These are phyloP conservation scores for Styela clava DNA, from an alignment of 23 tunicate species.

Conservation along the genomic window DNA sequence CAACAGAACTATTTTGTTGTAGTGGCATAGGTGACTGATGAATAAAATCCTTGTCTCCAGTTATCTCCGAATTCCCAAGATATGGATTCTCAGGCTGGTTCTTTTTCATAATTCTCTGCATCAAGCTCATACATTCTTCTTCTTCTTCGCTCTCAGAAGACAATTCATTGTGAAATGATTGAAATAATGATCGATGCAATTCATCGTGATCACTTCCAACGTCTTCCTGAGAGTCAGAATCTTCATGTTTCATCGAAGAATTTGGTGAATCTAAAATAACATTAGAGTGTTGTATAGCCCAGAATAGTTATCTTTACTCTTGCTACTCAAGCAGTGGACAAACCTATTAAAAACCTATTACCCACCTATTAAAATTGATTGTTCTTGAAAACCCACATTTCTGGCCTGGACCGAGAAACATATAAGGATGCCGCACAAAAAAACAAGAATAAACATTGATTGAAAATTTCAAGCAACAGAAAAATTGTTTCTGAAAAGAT, in stretches of 20 bases:
- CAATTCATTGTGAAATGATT: constrained; percentile 7
- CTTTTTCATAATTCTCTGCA: constrained; percentile 17
- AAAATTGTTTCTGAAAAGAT: no score
- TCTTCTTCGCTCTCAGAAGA: neutral
- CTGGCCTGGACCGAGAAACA: no score
- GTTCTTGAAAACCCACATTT: no score
- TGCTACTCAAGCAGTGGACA: no score
- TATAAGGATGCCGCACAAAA: no score
- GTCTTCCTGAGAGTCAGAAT: neutral
- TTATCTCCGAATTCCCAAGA: neutral
- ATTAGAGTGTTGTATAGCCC: no score
- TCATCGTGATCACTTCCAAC: constrained; percentile 15
- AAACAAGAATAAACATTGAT: no score
- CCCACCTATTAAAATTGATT: no score
- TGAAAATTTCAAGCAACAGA: no score
- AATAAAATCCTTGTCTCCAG: neutral
- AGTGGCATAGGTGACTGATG: neutral
- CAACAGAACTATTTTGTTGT: neutral
- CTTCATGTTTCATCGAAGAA: neutral
- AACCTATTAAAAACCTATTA: no score
- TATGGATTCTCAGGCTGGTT: neutral
- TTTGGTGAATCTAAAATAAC: no score
- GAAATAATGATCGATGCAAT: constrained; percentile 18
- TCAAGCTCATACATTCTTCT: constrained; percentile 16
- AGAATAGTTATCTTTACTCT: no score